Base-by-base conservation (phyloP, 2,888 invertebrate genomes). In the Danaus chrysippus region DNA sequence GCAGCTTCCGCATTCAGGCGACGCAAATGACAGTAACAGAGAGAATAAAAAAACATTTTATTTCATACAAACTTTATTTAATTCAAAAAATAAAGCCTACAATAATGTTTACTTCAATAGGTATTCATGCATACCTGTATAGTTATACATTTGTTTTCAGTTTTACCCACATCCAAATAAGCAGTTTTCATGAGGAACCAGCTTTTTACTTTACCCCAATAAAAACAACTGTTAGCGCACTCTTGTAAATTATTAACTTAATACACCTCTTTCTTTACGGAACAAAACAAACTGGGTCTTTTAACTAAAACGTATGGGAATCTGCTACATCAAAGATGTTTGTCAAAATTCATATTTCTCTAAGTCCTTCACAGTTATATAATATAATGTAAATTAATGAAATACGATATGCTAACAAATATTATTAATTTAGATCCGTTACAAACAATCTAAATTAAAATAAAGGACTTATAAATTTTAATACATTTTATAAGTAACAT, bases 61-160 rank as follows among this genome's bases (percentile, higher is more conserved):
- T 90, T 90, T 90, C 78, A 82, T 90, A 91, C 88, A 91, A 91
- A 91, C 87, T 91, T 91, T 91, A 91, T 88, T 91, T 87, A 89
- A 90, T 87, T 91, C 89, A 85, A 91, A 91, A 91, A 91, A 91
- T 91, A 91, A 91, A 90, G 84, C 88, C 87, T 90, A 90, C 90
- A 90, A 83, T 87, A 87, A 82, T 82, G 79, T 86, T 82, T 78
- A 76, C 72, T 84, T 84, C 79, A 81, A 79, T 83, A 69, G 64
- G 63, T 70, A 80, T 84, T 81, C 82, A 77, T 83, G 23, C 23
- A 34, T 34, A 34, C 3, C 82, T 81, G 78, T 88, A 87, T 87
- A 87, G 79, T 83, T 78, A 82, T 82, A 74, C 83, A 83, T 82
- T 84, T 85, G 80, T 83, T 85, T 34, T 82, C 83, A 84, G 81